Evolutionary conservation across 1,140 invertebrate species (phyloP).

Genomic region (Tetranychus urticae): DNA sequence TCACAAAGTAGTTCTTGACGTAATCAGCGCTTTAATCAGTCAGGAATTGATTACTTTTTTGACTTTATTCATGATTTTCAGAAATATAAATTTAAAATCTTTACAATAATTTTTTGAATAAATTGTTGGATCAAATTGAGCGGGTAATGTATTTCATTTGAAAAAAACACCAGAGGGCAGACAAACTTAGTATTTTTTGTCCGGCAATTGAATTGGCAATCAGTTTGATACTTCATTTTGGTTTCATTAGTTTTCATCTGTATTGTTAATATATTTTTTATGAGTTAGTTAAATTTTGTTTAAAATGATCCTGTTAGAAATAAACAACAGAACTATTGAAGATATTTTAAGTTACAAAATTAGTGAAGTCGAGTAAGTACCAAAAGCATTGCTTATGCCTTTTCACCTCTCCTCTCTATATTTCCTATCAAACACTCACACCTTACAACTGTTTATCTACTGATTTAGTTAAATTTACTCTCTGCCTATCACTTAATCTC

Average conservation of each 20-base stretch:
- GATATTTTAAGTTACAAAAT: constrained; percentile 83
- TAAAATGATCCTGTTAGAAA: constrained; percentile 88
- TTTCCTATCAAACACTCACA: no score
- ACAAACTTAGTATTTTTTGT: no score
- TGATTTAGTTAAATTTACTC: not conserved
- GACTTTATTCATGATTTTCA: constrained; percentile 12
- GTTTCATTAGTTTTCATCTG: no score
- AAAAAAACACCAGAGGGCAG: no score
- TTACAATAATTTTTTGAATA: no score
- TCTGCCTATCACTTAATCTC: not conserved
- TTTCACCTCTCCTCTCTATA: not conserved
- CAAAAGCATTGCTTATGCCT: not conserved
- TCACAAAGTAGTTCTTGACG: constrained; percentile 77
- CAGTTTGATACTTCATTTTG: no score
- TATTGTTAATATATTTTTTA: no score
- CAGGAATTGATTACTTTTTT: constrained; percentile 48
- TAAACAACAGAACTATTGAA: constrained; percentile 92
- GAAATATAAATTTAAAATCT: no score
- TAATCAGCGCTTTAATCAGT: constrained; percentile 66
- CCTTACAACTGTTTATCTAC: not conserved
- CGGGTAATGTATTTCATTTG: no score
- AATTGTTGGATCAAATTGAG: no score
- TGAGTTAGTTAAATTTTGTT: no score
- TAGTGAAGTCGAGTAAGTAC: constrained; percentile 8
- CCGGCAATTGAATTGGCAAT: no score